These are phyloP conservation scores for Gymnosoma rotundatum DNA, from an alignment of 2,888 invertebrate genomes.

Conservation along the genomic window DNA sequence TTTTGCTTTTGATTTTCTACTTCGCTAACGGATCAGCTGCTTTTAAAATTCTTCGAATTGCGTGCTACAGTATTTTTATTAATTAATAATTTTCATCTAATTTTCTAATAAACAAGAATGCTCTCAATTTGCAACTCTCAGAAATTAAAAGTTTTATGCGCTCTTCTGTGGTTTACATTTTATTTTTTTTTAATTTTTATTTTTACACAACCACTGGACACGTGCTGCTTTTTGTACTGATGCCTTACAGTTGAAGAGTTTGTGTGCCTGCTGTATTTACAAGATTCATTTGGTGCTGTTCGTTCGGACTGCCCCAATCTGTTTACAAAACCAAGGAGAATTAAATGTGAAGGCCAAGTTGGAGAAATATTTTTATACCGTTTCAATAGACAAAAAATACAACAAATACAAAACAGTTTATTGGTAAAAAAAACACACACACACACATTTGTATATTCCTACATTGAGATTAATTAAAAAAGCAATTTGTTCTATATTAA, in stretches of 20 bases:
- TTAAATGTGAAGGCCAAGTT: constrained; percentile 36
- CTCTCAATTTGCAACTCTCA: too few species aligned
- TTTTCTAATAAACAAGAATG: too few species aligned
- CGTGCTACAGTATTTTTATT: too few species aligned
- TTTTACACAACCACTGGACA: constrained; percentile 43
- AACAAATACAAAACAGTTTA: constrained; percentile 19
- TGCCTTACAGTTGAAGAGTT: neutral
- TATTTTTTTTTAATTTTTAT: neutral
- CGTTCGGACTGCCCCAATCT: constrained; percentile 62
- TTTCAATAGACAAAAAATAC: constrained; percentile 7
- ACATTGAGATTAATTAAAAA: too few species aligned
- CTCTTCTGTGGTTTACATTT: constrained; percentile 58
- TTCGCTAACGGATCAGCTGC: constrained; percentile 49
- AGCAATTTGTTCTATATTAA: too few species aligned
- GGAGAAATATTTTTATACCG: constrained; percentile 15
- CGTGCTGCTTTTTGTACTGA: constrained; percentile 38
- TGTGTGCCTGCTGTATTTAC: constrained; percentile 2
- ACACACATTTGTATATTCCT: neutral
- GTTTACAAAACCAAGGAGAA: constrained; percentile 35
- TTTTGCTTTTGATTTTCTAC: constrained; percentile 45
- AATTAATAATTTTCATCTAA: too few species aligned
- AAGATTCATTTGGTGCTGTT: neutral
- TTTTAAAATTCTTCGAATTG: neutral
- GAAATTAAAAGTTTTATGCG: neutral
- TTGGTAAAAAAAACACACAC: neutral